These are phyloP conservation scores for Drosophila nigrodunni DNA, from an alignment of 1,140 invertebrate species.

Conservation along the genomic window DNA sequence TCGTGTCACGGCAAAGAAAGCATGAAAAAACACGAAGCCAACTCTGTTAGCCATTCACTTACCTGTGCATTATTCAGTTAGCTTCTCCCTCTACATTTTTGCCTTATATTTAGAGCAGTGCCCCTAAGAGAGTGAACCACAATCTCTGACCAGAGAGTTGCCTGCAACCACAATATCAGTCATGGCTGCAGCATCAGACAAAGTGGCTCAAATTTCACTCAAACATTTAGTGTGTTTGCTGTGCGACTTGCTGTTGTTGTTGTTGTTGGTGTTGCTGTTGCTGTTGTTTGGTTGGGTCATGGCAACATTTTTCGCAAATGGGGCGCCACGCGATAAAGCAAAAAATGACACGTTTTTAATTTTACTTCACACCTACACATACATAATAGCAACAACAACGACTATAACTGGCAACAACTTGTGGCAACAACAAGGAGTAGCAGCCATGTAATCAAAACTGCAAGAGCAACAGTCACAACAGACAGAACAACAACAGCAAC, in stretches of 20 bases:
- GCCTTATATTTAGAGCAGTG: conserved; percentile 9
- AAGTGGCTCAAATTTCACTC: conserved; percentile 70
- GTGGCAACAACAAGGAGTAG: conserved; percentile 36
- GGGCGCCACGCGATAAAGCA: conserved; percentile 74
- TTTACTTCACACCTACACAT: conserved; percentile 81
- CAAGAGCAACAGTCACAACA: conserved; percentile 52
- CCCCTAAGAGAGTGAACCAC: conserved; percentile 4
- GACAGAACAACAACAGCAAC: conserved; percentile 57
- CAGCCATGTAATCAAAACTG: conserved; percentile 53
- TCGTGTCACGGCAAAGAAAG: background rate
- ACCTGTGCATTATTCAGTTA: conserved; percentile 26
- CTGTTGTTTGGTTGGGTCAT: conserved; percentile 51
- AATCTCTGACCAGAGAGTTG: conserved; percentile 6
- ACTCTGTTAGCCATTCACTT: conserved; percentile 9
- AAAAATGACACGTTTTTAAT: conserved; percentile 84
- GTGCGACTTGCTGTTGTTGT: conserved; percentile 14
- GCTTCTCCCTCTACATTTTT: background rate
- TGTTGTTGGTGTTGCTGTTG: conserved; percentile 10
- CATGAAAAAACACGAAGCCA: background rate
- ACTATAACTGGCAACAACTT: conserved; percentile 43
- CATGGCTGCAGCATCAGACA: conserved; percentile 39
- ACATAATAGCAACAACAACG: conserved; percentile 21
- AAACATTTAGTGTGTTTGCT: conserved; percentile 19
- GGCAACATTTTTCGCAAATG: conserved; percentile 57
- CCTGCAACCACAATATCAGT: conserved; percentile 41